phyloP scores from a whole-genome alignment of 1,140 invertebrate genomes.

The Matsumurasca onukii region DNA sequence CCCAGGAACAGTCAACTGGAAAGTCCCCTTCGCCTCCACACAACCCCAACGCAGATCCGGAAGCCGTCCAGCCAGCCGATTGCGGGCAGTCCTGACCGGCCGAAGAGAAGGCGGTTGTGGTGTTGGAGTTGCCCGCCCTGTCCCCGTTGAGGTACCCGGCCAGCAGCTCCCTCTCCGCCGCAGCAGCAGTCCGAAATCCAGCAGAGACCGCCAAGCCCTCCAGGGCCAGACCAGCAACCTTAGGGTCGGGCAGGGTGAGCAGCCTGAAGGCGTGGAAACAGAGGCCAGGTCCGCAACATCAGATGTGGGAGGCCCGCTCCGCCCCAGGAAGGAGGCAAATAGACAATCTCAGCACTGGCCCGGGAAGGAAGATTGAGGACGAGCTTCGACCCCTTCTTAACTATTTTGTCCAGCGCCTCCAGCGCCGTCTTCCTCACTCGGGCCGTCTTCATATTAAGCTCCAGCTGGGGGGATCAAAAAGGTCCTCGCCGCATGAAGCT shows the following conservation, averaged over 20 bases:
- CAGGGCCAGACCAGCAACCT: neutral
- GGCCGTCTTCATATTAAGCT: neutral
- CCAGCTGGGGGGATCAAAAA: neutral
- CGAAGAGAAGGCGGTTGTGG: neutral
- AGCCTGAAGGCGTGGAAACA: constrained; percentile 2
- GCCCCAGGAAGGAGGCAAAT: neutral
- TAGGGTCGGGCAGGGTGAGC: neutral
- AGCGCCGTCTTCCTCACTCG: neutral
- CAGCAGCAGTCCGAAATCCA: neutral
- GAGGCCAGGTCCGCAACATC: neutral
- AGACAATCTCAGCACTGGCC: neutral
- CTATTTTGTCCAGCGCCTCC: neutral
- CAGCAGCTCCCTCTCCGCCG: neutral
- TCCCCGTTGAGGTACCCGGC: neutral
- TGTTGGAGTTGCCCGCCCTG: neutral
- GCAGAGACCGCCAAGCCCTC: neutral
- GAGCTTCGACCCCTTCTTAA: neutral
- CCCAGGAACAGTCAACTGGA: neutral
- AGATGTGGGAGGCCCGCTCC: neutral
- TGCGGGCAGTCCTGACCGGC: neutral
- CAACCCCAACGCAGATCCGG: neutral
- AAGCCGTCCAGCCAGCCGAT: neutral
- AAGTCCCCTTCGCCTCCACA: neutral
- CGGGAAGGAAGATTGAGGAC: neutral
- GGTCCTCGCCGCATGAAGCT: constrained; percentile 45